Evolutionary conservation across 1,140 invertebrate genomes (phyloP), one percentile per base, ranked within the genome.

Genomic region (Aphelinus atriplicis): DNA sequence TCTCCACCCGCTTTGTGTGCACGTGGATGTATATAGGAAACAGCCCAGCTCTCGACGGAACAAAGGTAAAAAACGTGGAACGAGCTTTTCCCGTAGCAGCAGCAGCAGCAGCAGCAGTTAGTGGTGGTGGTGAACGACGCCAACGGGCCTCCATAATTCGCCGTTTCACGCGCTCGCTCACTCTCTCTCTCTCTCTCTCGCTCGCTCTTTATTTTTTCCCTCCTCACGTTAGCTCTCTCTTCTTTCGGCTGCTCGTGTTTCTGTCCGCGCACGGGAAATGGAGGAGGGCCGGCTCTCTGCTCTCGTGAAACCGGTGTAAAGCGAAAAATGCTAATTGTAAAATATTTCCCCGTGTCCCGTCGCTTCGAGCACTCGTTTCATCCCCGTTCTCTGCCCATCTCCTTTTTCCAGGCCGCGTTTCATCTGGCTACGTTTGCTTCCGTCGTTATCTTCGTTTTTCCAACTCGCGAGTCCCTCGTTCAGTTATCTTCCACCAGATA

Each of bases 301-400:
- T 9, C 55, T 1, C 6, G 43, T 2, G 42, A 6, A 26, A 43
- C 26, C 58, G 26, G 42, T 43, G 58, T 60, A 43, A 60, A 60
- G 7, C 48, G 50, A 68, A 73, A 78, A 79, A 78, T 77, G 71
- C 77, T 82, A 81, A 82, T 82, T 80, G 75, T 80, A 75, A 80
- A 80, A 80, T 81, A 81, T 80, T 80, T 65, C 76, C 71, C 47
- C 67, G 57, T 53, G 61, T 57, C 63, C 56, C 56, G 58, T 69
- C 43, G 43, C 46, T 3, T 47, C 57, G 61, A 63, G 45, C 61
- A 4, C 62, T 71, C 45, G 57, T 60, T 78, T 47, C 26, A 6
- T 26, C 48, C 55, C 3, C 5, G 3, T 68, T 68, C 5, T 65
- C 61, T 48, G 47, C 26, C 7, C 4, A 1, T 2, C 55, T 55